Evolutionary conservation across 2,888 invertebrate genomes (phyloP), one percentile per base, ranked within the genome.

Genomic region (Apomyelois bistriatella): DNA sequence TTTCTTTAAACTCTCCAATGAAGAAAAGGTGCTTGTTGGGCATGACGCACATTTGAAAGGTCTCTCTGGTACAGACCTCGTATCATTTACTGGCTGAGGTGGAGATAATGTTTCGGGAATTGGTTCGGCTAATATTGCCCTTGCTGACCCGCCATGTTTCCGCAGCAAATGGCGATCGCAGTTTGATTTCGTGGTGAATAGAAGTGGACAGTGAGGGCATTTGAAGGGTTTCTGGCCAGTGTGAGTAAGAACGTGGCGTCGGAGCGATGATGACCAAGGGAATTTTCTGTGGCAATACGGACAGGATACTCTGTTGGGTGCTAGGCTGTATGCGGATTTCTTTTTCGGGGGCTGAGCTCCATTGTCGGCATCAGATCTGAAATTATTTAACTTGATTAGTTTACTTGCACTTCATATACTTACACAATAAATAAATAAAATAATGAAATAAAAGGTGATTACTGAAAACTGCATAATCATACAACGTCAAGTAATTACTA

Each of bases 181-280:
- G 84, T 99, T 99, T 7, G 98, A 98, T 79, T 99, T 99, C 0
- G 98, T 99, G 35, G 98, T 99, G 80, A 99, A 99, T 0, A 97
- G 93, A 7, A 98, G 91, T 0, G 97, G 96, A 76, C 99, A 99
- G 71, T 97, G 95, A 0, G 96, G 95, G 80, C 99, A 99, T 74
- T 98, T 97, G 90, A 95, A 99, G 0, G 99, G 99, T 74, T 99
- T 99, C 76, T 98, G 98, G 1, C 96, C 98, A 0, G 98, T 99
- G 79, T 99, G 99, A 0, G 99, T 99, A 5, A 97, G 87, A 36
- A 99, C 96, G 79, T 99, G 99, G 8, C 99, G 93, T n/a, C 98
- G 94, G 22, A 99, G 91, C 0, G 98, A 98, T 28, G 98, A 98
- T 0, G 97, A 96, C 99, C 99, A 99, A 0, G 99, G 98, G 82